Percentiles rank a stretch among this genome's conserved stretches.
Conservation (phyloP, 2,888 invertebrate species). For the Agonopterix subpropinquella region DNA sequence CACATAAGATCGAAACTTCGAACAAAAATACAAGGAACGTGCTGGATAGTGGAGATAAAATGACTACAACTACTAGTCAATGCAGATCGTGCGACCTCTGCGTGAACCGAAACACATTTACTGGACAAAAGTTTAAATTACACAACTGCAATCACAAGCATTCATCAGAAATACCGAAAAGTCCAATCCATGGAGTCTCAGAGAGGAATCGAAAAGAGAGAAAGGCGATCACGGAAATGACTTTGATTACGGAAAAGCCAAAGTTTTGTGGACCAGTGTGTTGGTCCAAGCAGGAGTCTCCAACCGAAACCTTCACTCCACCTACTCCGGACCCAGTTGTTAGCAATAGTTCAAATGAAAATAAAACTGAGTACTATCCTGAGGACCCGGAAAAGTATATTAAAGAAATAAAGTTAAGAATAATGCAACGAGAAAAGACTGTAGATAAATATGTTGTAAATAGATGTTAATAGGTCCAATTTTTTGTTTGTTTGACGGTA, state of each 20-base stretch:
- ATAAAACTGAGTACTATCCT: conserved; percentile 46
- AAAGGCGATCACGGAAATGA: neutral
- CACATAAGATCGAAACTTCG: conserved; percentile 34
- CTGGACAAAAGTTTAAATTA: neutral
- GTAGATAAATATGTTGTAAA: conserved; percentile 12
- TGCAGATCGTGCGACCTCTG: conserved; percentile 2
- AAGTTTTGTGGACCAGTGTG: conserved; percentile 2
- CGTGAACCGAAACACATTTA: neutral
- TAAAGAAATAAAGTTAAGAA: conserved; percentile 29
- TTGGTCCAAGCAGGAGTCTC: conserved; percentile 35
- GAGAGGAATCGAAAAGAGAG: neutral
- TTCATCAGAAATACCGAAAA: no score
- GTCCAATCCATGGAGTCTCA: neutral
- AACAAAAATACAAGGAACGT: conserved; percentile 11
- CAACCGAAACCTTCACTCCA: conserved; percentile 35
- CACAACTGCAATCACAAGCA: neutral
- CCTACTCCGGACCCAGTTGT: conserved; percentile 7
- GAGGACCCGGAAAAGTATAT: conserved; percentile 52
- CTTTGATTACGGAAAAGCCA: neutral
- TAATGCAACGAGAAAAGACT: conserved; percentile 18
- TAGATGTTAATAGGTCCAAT: neutral
- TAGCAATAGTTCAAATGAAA: conserved; percentile 43
- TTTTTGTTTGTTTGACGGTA: no score
- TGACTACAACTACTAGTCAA: neutral
- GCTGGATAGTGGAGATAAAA: conserved; percentile 14